Evolutionary conservation across 2,888 invertebrate genomes (phyloP).

Genomic region (Omphaloscelis lunosa): DNA sequence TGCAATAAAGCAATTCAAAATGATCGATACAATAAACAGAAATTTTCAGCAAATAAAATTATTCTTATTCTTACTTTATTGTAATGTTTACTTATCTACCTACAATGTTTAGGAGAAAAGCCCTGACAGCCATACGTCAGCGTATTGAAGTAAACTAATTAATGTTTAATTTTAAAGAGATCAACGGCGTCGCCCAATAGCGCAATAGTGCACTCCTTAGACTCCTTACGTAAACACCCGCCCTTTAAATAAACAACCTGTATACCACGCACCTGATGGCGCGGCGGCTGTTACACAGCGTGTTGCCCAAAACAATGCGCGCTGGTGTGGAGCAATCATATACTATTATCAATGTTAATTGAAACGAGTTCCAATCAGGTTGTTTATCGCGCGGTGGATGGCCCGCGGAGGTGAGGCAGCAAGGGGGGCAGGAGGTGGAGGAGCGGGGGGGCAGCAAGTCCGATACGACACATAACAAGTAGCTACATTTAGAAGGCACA

Average conservation of each 20-base stretch:
- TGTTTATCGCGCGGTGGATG: constrained; percentile 34
- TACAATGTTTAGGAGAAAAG: not conserved
- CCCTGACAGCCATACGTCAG: not conserved
- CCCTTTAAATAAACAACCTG: constrained; percentile 39
- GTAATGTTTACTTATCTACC: not conserved
- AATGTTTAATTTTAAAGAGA: not conserved
- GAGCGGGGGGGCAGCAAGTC: not conserved
- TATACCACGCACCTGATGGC: constrained; percentile 8
- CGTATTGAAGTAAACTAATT: constrained; percentile 1
- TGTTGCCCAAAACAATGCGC: constrained; percentile 35
- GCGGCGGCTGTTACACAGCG: constrained; percentile 2
- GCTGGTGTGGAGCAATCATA: constrained; percentile 44
- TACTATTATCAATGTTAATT: constrained; percentile 60
- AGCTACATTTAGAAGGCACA: constrained; percentile 30
- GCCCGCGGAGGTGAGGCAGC: constrained; percentile 7
- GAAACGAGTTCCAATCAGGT: constrained; percentile 55
- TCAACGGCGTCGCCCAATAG: not conserved
- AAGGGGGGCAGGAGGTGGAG: not conserved
- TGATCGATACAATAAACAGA: not conserved
- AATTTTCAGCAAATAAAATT: not conserved
- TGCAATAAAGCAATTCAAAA: not conserved
- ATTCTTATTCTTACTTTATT: not conserved
- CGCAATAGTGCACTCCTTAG: not conserved
- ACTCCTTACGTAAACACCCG: constrained; percentile 11
- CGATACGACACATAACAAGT: not conserved